A percentile compares a stretch with the other conserved stretches of the same genome.
phyloP scores from a whole-genome alignment of 2,113 vertebrate genomes.

The Chaetura pelagica region DNA sequence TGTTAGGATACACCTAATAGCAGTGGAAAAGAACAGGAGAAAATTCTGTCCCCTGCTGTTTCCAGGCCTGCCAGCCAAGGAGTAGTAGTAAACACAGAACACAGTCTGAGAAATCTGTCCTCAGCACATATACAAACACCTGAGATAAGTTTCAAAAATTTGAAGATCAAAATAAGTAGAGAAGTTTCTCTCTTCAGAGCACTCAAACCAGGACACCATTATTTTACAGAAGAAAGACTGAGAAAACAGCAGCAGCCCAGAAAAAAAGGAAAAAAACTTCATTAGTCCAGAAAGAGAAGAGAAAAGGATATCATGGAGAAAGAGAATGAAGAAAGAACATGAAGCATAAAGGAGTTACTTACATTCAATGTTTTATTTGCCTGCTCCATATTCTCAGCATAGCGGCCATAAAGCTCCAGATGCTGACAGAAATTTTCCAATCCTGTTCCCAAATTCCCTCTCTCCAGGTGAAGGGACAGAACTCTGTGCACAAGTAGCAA shows the following conservation, averaged over 20 bases:
- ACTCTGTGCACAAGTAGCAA: conserved; percentile 69
- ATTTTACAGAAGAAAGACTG: background rate
- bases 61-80: background rate
- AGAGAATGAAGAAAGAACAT: background rate
- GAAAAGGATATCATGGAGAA: background rate
- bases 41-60: background rate
- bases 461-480: conserved; percentile 84
- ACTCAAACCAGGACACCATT: background rate
- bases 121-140: background rate
- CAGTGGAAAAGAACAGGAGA: background rate
- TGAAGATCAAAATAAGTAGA: background rate
- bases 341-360: background rate
- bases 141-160: background rate
- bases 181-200: background rate
- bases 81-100: background rate
- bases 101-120: background rate
- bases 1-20: background rate
- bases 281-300: background rate
- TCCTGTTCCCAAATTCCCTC: conserved; percentile 78
- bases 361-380: conserved; percentile 84
- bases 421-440: conserved; percentile 84
- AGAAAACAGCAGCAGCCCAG: background rate
- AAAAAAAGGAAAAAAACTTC: background rate
- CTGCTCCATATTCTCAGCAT: conserved; percentile 85
- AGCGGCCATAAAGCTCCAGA: conserved; percentile 82